Evolutionary conservation across 2,113 vertebrate species (phyloP).

Genomic region (Scomber colias): DNA sequence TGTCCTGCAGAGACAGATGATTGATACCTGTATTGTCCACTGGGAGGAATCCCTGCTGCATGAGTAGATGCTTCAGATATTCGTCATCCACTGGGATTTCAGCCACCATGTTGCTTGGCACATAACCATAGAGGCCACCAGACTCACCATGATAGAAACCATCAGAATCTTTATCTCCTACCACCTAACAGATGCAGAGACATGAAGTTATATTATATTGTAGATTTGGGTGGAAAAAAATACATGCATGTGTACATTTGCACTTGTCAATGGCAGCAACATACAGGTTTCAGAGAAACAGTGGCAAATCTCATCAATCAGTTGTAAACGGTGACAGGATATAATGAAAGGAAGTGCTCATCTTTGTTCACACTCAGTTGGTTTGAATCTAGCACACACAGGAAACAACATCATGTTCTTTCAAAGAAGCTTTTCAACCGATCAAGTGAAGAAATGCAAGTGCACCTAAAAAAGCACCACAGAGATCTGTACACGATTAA

Average conservation of each 20-base stretch:
- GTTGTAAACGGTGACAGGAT: conserved; percentile 62
- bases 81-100: conserved; percentile 91
- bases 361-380: conserved; percentile 19
- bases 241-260: background rate
- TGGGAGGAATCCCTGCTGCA: conserved; percentile 87
- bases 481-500: background rate
- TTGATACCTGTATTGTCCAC: conserved; percentile 85
- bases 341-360: conserved; percentile 32
- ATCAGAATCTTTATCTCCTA: conserved; percentile 93
- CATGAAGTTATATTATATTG: background rate
- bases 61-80: conserved; percentile 85
- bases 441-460: conserved; percentile 40
- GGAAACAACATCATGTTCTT: conserved; percentile 51
- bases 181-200: conserved; percentile 82
- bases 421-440: conserved; percentile 31
- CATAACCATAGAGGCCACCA: conserved; percentile 89
- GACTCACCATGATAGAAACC: conserved; percentile 94
- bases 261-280: background rate
- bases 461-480: background rate
- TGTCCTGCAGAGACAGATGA: conserved; percentile 1
- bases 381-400: conserved; percentile 39
- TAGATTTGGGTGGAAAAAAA: background rate
- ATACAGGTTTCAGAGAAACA: conserved; percentile 7
- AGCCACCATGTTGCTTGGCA: conserved; percentile 97
- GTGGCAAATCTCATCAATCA: conserved; percentile 31